Evolutionary conservation across 2,797 vertebrate species (phyloP), one percentile per base, ranked within the genome.

Genomic region (Pachyuromys duprasi): DNA sequence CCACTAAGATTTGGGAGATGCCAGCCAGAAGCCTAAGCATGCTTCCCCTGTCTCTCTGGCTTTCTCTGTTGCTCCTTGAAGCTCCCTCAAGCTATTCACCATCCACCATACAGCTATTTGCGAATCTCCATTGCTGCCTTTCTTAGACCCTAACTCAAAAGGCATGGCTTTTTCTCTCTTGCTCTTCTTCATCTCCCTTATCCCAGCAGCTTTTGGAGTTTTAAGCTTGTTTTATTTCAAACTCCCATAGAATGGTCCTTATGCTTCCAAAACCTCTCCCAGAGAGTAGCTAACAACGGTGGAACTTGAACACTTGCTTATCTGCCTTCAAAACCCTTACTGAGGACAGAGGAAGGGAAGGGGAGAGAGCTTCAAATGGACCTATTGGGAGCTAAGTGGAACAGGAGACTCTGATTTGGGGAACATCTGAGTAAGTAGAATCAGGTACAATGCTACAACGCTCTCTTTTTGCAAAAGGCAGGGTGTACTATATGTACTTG

Each of bases 301-400:
- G 45, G n/a, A 55, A 78, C 42, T 67, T 60, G 45, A 55, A 69
- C 57, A 45, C 20, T 78, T 24, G 42, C 89, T 57, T 82, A 11
- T 88, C 18, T 60, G 67, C 22, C 42, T 95, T 90, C 67, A 70
- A 72, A 92, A 74, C 13, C 72, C 69, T 94, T 94, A 86, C 45
- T 93, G 70, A 8, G 72, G 81, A 67, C 84, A 91, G 91, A 31
- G 60, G 42, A 31, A 39, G 31, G 42, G 76, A 95, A 28, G 74
- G 8, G 8, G 87, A 12, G 17, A 87, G 36, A 84, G 63, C 0
- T 15, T 45, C 8, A 42, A 57, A 22, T 0, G 0, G 20, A 4
- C 8, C 28, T 11, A 15, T 8, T 36, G 26, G 3, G 42, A 39
- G 42, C 6, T 15, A 22, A 31, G 14, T 55, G 9, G 55, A n/a